Evolutionary conservation across 2,797 vertebrate species (phyloP).

Genomic region (Lerista edwardsae): DNA sequence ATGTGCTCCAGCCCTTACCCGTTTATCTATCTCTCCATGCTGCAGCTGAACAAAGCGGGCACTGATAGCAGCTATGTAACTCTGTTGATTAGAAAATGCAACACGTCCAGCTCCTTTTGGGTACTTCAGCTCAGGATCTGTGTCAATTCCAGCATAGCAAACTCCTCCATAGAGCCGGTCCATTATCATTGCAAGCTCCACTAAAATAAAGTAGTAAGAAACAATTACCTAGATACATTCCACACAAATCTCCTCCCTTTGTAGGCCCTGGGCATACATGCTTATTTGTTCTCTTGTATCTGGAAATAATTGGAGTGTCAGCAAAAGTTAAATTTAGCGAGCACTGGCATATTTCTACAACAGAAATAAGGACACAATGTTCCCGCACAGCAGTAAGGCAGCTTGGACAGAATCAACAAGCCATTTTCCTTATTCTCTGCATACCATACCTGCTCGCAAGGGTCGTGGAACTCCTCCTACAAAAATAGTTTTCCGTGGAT

Average conservation of each 20-base stretch:
- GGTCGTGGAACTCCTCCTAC: conserved; percentile 98
- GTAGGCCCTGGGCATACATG: not conserved
- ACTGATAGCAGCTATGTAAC: conserved; percentile 99
- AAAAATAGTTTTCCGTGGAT: conserved; percentile 99
- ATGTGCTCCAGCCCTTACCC: conserved; percentile 82
- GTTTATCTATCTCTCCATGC: conserved; percentile 99
- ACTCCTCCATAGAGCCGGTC: conserved; percentile 97
- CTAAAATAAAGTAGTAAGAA: conserved; percentile 75
- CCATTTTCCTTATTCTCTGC: conserved; percentile 17
- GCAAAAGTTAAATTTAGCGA: conserved; percentile 37
- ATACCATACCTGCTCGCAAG: conserved; percentile 90
- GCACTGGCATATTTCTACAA: conserved; percentile 25
- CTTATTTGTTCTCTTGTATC: conserved; percentile 10
- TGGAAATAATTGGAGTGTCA: conserved; percentile 36
- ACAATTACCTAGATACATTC: not conserved
- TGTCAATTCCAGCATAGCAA: conserved; percentile 98
- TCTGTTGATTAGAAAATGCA: conserved; percentile 99
- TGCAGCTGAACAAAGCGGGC: conserved; percentile 99
- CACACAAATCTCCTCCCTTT: not conserved
- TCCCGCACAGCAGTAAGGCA: conserved; percentile 51
- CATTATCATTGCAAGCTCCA: conserved; percentile 99
- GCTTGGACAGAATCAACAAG: conserved; percentile 38
- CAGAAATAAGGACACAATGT: conserved; percentile 42
- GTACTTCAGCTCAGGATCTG: conserved; percentile 98
- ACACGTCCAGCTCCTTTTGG: conserved; percentile 98